These are phyloP conservation scores for Andinoacara biseriatus DNA, from an alignment of 2,113 vertebrate species.

Conservation along the genomic window DNA sequence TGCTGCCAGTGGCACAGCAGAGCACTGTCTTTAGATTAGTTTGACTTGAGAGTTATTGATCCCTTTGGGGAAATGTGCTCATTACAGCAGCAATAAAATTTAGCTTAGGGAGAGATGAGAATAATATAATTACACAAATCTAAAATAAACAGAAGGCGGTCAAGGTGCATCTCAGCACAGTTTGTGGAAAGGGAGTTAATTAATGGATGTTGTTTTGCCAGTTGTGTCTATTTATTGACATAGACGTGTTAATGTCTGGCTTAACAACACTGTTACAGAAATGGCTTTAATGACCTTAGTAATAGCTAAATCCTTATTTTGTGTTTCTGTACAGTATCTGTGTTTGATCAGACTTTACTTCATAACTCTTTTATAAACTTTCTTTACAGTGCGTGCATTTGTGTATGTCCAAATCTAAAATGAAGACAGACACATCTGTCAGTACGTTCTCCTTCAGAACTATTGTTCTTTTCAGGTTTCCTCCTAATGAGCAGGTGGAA, in stretches of 20 bases:
- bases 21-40: slow-evolving; percentile 32
- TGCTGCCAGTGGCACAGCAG: slow-evolving; percentile 13
- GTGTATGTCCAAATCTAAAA: slow-evolving; percentile 16
- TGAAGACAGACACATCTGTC: not conserved
- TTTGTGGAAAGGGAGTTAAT: not conserved
- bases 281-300: not conserved
- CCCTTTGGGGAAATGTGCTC: slow-evolving; percentile 1
- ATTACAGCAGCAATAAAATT: slow-evolving; percentile 13
- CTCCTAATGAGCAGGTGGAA: slow-evolving; percentile 34
- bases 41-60: slow-evolving; percentile 42
- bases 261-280: not conserved
- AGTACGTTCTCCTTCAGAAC: slow-evolving; percentile 22
- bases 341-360: not conserved
- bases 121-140: slow-evolving; percentile 12
- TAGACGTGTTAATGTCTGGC: not conserved
- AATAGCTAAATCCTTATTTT: not conserved
- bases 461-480: slow-evolving; percentile 31
- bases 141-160: slow-evolving; percentile 5
- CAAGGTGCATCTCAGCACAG: slow-evolving; percentile 3
- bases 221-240: not conserved
- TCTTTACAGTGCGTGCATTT: not conserved
- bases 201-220: not conserved
- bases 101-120: not conserved
- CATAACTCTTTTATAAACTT: slow-evolving; percentile 3
- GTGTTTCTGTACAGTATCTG: not conserved